Percentiles rank a stretch among this genome's conserved stretches.
Conservation (phyloP, 2,113 vertebrate genomes). For the Puntigrus tetrazona region DNA sequence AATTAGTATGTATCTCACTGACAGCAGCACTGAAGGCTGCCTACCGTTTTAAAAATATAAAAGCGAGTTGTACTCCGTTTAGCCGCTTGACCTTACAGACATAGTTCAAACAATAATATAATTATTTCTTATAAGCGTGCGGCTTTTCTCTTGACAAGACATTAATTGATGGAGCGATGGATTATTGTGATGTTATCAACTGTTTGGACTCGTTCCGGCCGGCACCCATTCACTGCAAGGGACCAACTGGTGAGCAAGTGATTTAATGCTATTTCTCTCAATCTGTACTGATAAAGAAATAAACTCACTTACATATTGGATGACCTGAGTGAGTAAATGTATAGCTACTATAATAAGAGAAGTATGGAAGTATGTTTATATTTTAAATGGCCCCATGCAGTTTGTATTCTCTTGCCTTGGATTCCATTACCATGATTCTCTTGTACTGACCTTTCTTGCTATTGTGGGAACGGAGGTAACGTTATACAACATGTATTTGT, state of each 20-base stretch:
- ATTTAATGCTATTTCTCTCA: too few relatives aligned
- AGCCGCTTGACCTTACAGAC: not conserved
- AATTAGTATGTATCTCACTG: not conserved
- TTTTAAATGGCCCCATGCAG: not conserved
- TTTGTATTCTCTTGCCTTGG: not conserved
- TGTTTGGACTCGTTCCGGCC: too few relatives aligned
- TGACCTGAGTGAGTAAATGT: not conserved
- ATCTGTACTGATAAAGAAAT: too few relatives aligned
- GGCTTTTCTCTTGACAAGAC: too few relatives aligned
- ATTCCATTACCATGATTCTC: not conserved
- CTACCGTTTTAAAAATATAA: not conserved
- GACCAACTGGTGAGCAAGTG: too few relatives aligned
- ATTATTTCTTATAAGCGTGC: too few relatives aligned
- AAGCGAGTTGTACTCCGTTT: not conserved
- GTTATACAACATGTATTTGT: conserved; percentile 11
- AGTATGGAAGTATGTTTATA: not conserved
- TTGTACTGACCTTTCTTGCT: not conserved
- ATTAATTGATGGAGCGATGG: too few relatives aligned
- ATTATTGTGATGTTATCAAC: too few relatives aligned
- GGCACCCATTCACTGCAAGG: too few relatives aligned
- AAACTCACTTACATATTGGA: too few relatives aligned
- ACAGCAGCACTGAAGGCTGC: not conserved
- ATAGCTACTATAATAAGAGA: not conserved
- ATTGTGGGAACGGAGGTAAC: not conserved
- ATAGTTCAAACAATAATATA: not conserved